phyloP scores from a whole-genome alignment of 2,113 vertebrate genomes.

The Choloepus hoffmanni region DNA sequence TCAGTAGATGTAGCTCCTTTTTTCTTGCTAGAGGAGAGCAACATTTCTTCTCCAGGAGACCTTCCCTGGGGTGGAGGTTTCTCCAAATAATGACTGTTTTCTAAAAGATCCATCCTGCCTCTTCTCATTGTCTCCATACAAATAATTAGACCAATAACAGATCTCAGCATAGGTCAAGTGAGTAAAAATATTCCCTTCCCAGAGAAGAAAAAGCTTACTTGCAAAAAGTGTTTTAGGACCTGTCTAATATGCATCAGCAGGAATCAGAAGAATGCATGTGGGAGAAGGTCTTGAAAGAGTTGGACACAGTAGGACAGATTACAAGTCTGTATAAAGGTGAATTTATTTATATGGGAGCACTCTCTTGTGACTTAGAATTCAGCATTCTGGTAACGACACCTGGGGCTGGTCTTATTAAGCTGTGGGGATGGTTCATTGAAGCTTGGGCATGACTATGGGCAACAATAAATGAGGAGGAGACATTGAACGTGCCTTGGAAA shows the following conservation, averaged over 20 bases:
- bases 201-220: not conserved
- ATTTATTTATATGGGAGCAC: not conserved
- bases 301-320: not conserved
- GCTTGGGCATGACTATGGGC: not conserved
- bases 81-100: not conserved
- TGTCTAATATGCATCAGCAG: not conserved
- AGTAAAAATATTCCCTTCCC: not conserved
- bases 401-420: not conserved
- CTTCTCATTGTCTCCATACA: not conserved
- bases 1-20: not conserved
- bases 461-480: not conserved
- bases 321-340: not conserved
- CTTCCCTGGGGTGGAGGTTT: not conserved
- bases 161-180: not conserved
- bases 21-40: not conserved
- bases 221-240: not conserved
- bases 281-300: not conserved
- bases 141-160: not conserved
- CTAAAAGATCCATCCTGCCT: not conserved
- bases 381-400: not conserved
- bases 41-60: not conserved
- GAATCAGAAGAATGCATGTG: not conserved
- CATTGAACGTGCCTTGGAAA: not conserved
- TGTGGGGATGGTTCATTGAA: not conserved
- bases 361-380: not conserved